These are phyloP conservation scores for Vireo griseus DNA, from an alignment of 2,797 vertebrate species.

Conservation along the genomic window DNA sequence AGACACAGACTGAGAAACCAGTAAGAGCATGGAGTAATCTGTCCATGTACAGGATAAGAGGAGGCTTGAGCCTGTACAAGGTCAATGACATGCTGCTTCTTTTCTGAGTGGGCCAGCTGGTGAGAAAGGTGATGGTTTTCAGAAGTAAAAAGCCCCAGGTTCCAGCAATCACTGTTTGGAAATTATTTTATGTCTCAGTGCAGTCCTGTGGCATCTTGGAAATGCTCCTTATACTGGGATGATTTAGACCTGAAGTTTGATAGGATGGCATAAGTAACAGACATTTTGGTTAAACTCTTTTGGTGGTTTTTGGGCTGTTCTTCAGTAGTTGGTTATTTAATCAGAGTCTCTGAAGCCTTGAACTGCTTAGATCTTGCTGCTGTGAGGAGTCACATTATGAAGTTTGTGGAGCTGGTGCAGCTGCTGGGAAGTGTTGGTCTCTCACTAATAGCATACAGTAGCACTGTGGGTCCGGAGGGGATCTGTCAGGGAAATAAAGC, in stretches of 20 bases:
- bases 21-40: not conserved
- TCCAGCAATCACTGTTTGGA: accelerated
- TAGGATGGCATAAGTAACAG: not conserved
- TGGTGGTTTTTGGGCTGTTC: not conserved
- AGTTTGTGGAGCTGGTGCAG: not conserved
- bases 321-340: not conserved
- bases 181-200: not conserved
- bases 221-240: not conserved
- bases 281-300: not conserved
- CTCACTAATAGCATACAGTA: not conserved
- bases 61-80: not conserved
- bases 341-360: not conserved
- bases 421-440: not conserved
- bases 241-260: not conserved
- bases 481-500: constrained; percentile 2
- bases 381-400: not conserved
- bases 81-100: not conserved
- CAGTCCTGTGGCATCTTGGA: not conserved
- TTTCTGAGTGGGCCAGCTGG: not conserved
- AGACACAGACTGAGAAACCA: not conserved
- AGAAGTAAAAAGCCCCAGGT: not conserved
- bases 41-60: not conserved
- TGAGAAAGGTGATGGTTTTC: not conserved
- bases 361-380: not conserved
- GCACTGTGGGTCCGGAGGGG: not conserved